These are phyloP conservation scores for Peromyscus nudipes DNA, from an alignment of 2,797 vertebrate species.

Conservation along the genomic window DNA sequence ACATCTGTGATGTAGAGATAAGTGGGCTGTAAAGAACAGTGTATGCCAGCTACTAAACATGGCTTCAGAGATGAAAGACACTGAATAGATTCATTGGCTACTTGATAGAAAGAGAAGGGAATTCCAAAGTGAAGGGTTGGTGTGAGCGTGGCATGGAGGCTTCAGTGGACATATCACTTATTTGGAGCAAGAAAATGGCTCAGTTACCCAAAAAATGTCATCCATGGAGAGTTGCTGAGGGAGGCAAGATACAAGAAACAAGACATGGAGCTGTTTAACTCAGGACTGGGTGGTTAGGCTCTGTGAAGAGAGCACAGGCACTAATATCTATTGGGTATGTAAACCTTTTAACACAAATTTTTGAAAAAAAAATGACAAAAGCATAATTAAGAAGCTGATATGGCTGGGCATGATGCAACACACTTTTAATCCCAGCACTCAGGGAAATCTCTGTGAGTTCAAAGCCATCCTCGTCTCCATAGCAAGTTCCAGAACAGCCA, in stretches of 20 bases:
- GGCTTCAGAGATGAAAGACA: background rate
- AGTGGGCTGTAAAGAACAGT: background rate
- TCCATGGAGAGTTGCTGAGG: background rate
- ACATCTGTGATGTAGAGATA: background rate
- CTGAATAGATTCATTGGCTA: background rate
- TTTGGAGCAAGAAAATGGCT: background rate
- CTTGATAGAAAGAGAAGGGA: background rate
- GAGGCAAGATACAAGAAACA: background rate
- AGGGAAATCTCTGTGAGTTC: too few relatives aligned
- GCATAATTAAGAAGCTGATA: background rate
- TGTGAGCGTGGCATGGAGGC: accelerated
- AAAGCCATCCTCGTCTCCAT: background rate
- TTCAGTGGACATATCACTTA: background rate
- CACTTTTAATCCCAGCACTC: background rate
- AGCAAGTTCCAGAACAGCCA: too few relatives aligned
- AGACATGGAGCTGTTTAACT: background rate
- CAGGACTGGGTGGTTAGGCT: background rate
- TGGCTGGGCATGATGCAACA: background rate
- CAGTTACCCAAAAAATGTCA: background rate
- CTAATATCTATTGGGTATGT: background rate
- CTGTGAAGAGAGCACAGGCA: background rate
- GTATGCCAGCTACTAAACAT: background rate
- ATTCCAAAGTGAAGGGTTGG: background rate
- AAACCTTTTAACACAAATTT: background rate
- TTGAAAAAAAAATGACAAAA: background rate